Percentiles rank a stretch among this genome's conserved stretches.
Evolutionary conservation across 2,797 vertebrate species (phyloP).

Genomic region (Aselliscus stoliczkanus): DNA sequence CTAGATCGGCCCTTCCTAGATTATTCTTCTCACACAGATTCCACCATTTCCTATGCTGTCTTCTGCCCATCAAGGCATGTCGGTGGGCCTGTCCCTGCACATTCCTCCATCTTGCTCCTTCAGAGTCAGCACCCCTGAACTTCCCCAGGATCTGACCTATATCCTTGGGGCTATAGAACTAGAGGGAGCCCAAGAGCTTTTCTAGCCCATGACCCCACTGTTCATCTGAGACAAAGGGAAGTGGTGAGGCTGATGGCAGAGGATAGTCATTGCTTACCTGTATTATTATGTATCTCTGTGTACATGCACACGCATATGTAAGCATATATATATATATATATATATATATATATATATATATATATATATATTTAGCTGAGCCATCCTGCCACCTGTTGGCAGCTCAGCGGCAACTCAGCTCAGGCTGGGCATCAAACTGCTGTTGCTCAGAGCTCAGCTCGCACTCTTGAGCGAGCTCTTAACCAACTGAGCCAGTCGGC

Average conservation of each 20-base stretch:
- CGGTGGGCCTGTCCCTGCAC: no score
- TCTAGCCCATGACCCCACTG: not conserved
- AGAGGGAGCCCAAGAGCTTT: not conserved
- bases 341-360: no score
- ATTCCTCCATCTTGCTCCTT: not conserved
- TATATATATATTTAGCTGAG: no score
- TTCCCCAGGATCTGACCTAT: not conserved
- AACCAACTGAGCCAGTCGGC: no score
- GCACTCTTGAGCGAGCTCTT: no score
- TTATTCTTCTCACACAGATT: not conserved
- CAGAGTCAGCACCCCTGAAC: not conserved
- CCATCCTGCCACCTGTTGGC: no score
- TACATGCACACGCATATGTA: rapidly evolving
- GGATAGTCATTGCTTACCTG: not conserved
- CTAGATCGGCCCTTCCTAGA: not conserved
- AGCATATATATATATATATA: no score
- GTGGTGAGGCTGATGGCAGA: not conserved
- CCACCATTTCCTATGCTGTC: not conserved
- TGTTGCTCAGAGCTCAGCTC: no score
- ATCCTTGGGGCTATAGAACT: not conserved
- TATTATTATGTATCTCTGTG: no score
- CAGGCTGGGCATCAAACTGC: no score
- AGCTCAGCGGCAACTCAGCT: no score
- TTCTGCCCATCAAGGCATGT: not conserved
- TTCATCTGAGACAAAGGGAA: not conserved